Conservation (phyloP, 2,888 invertebrate genomes). For the Leptinotarsa tumamoca region DNA sequence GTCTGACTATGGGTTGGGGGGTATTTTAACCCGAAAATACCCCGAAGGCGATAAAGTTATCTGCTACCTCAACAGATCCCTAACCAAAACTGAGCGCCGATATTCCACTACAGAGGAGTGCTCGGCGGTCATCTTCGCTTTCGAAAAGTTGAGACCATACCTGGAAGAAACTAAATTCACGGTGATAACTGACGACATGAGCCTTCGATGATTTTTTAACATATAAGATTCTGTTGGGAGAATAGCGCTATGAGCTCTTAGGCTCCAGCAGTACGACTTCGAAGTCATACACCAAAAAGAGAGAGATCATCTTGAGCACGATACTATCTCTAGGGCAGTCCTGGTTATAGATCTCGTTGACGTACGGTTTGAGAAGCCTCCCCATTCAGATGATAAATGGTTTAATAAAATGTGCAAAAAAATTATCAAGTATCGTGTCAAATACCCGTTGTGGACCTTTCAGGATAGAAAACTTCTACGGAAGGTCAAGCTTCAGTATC, state of each 20-base stretch:
- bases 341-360: neutral
- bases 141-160: constrained; percentile 20
- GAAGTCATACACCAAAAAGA: constrained; percentile 42
- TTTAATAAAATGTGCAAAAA: neutral
- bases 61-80: constrained; percentile 11
- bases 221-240: constrained; percentile 37
- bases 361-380: neutral
- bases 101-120: constrained; percentile 13
- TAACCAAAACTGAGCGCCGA: neutral
- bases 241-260: constrained; percentile 39
- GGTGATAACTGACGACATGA: neutral
- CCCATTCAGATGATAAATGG: neutral
- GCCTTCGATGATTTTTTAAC: constrained; percentile 10
- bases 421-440: neutral
- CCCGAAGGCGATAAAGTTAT: constrained; percentile 23
- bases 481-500: neutral
- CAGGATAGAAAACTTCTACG: neutral
- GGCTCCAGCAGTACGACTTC: constrained; percentile 25
- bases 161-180: constrained; percentile 13
- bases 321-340: constrained; percentile 21
- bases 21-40: neutral
- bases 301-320: constrained; percentile 43
- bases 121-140: constrained; percentile 6
- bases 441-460: neutral
- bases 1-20: neutral